These are phyloP conservation scores for Exaiptasia diaphana DNA, from an alignment of 64 coral and sea anemone genomes.

Conservation along the genomic window DNA sequence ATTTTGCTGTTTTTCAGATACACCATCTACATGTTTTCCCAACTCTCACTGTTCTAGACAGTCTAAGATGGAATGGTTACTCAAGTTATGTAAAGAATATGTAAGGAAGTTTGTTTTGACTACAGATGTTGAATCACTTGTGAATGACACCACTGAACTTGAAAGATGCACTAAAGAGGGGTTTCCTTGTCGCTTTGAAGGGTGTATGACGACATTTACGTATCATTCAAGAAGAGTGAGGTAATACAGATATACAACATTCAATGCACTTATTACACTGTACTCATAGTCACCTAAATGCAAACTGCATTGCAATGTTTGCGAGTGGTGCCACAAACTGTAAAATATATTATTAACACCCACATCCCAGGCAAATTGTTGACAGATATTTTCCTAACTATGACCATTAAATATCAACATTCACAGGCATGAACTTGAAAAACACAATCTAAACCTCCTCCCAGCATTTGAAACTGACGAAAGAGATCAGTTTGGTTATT, in stretches of 20 bases:
- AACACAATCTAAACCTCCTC: conserved; percentile 32
- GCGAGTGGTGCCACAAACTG: no score
- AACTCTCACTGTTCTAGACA: neutral
- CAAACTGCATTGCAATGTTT: no score
- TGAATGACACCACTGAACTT: conserved; percentile 21
- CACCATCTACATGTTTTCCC: conserved; percentile 26
- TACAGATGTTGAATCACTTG: neutral
- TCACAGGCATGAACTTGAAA: conserved; percentile 42
- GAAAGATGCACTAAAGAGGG: conserved; percentile 8
- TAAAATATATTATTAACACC: no score
- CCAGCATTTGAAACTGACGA: conserved; percentile 29
- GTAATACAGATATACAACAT: no score
- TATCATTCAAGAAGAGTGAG: conserved; percentile 55
- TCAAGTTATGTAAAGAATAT: conserved; percentile 28
- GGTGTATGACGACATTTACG: conserved; percentile 13
- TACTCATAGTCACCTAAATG: no score
- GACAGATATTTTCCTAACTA: no score
- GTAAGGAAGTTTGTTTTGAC: conserved; percentile 13
- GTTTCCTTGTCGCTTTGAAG: conserved; percentile 18
- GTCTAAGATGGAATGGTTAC: conserved; percentile 29
- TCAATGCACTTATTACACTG: no score
- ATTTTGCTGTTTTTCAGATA: no score
- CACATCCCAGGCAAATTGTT: no score
- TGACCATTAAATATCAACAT: neutral
- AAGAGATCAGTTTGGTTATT: conserved; percentile 57